A percentile compares a stretch with the other conserved stretches of the same genome.
These are phyloP conservation scores for Peribatodes rhomboidaria DNA, from an alignment of 2,888 invertebrate species.

Conservation along the genomic window DNA sequence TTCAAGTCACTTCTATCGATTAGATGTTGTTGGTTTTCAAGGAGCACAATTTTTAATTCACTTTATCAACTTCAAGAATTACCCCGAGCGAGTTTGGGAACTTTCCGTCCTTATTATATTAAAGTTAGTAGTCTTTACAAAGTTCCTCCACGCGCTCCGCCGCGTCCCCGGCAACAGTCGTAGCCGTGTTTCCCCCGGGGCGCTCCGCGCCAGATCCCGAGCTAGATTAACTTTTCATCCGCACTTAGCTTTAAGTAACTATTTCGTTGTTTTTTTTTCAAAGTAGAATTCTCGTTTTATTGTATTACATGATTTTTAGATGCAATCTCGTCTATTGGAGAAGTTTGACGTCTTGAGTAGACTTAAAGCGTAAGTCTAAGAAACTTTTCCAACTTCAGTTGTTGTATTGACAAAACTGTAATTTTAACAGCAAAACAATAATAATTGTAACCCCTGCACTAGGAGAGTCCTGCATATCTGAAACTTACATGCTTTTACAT, in stretches of 20 bases:
- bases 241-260: not conserved
- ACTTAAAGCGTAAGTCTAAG: no score
- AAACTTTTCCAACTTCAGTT: no score
- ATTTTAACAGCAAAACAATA: no score
- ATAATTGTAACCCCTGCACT: no score
- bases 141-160: not conserved
- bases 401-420: no score
- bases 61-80: slow-evolving; percentile 13
- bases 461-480: no score
- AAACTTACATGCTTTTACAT: no score
- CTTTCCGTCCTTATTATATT: slow-evolving; percentile 18
- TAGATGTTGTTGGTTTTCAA: slow-evolving; percentile 10
- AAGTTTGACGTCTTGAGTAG: no score
- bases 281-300: no score
- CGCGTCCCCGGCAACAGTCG: slow-evolving; percentile 11
- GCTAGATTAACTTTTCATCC: slow-evolving; percentile 22
- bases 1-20: not conserved
- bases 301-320: no score
- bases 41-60: slow-evolving; percentile 18
- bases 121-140: slow-evolving; percentile 14
- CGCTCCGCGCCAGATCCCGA: slow-evolving; percentile 1
- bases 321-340: no score
- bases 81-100: slow-evolving; percentile 9
- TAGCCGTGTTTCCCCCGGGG: slow-evolving; percentile 5
- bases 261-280: not conserved